Evolutionary conservation across 2,888 invertebrate species (phyloP).

Genomic region (Crioceris asparagi): DNA sequence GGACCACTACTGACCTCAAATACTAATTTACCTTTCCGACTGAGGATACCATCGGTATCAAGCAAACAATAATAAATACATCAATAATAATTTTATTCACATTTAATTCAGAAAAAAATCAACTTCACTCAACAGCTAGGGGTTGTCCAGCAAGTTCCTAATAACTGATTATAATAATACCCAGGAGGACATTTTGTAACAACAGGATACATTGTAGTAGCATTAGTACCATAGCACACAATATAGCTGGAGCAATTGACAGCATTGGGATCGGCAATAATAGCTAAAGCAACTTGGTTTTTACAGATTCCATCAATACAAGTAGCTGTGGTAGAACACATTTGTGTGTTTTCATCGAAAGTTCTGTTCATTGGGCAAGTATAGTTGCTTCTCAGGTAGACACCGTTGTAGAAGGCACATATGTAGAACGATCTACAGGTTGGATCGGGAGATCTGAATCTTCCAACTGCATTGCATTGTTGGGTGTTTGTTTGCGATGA

Average conservation of each 20-base stretch:
- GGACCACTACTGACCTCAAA: too few relatives aligned
- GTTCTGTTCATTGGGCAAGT: conserved; percentile 11
- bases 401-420: conserved; percentile 11
- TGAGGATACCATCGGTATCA: too few relatives aligned
- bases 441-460: conserved; percentile 11
- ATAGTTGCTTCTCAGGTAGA: conserved; percentile 14
- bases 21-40: too few relatives aligned
- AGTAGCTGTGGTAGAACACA: conserved; percentile 6
- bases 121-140: too few relatives aligned
- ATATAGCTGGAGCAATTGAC: conserved; percentile 12
- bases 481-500: too few relatives aligned
- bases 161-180: conserved; percentile 6
- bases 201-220: background rate
- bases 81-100: too few relatives aligned
- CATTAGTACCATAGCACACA: conserved; percentile 1
- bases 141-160: too few relatives aligned
- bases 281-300: background rate
- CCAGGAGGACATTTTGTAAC: conserved; percentile 4
- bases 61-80: too few relatives aligned
- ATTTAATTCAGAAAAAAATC: too few relatives aligned
- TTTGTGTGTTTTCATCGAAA: conserved; percentile 12
- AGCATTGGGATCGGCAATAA: conserved; percentile 13
- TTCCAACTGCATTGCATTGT: conserved; percentile 12
- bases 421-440: conserved; percentile 14
- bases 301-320: conserved; percentile 4